Evolutionary conservation across 1,140 invertebrate species (phyloP), one percentile per base, ranked within the genome.

Genomic region (Bombus confusus): DNA sequence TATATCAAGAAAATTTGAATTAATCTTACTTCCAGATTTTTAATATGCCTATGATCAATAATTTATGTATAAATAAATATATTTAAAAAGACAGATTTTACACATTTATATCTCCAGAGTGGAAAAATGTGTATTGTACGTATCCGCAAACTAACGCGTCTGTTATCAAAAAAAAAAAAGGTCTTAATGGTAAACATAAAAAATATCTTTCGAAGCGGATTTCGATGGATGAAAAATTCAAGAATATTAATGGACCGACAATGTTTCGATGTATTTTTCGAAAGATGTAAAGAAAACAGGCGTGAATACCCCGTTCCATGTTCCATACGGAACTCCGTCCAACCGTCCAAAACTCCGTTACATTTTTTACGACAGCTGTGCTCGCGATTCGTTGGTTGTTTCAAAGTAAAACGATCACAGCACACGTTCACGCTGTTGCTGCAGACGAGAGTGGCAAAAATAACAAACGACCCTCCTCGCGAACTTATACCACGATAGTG

Each of bases 331-430:
- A 47, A 79, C n/a, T 47, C 28, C 12, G 12, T n/a, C n/a, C n/a
- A n/a, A n/a, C n/a, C n/a, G n/a, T n/a, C n/a, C n/a, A n/a, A n/a
- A 47, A 79, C n/a, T 47, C 28, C 12, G 12, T 66, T 80, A 80
- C 47, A 80, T 80, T 80, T 80, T 80, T 80, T 71, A 80, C 78
- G n/a, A 31, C 28, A 13, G 3, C 75, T 8, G 25, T 39, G n/a
- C n/a, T 28, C n/a, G 34, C 66, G 43, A 71, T 31, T 57, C 66
- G 28, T 22, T 9, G 34, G 31, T 47, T 31, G 4, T 71, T 39
- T 39, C 34, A 13, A 9, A 25, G 28, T 6, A 22, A 72, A 80
- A 59, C 28, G 79, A 72, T 80, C 68, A 15, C 18, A 28, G 31
- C 31, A 15, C 15, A 15, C 47, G 25, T 68, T 37, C n/a, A 6